Evolutionary conservation across 2,113 vertebrate genomes (phyloP), one percentile per base, ranked within the genome.

Genomic region (Pantherophis guttatus): DNA sequence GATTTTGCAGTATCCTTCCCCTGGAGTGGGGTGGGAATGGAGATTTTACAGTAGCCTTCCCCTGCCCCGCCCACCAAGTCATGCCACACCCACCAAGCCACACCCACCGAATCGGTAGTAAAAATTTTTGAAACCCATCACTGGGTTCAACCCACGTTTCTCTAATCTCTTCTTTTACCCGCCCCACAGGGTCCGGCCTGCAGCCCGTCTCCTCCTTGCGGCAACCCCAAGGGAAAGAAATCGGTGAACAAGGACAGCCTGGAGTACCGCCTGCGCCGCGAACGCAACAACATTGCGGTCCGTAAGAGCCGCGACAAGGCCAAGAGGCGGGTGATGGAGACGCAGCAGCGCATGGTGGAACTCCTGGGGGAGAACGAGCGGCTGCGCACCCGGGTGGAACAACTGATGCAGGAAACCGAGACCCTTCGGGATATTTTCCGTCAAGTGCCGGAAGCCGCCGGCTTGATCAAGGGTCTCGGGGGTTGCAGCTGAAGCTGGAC

Each of bases 291-390:
- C 96, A 97, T 99, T 0, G 98, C 98, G 0, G 98, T 99, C 95
- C 98, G 98, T 89, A 99, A 99, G 96, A 99, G 98, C 96, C 97
- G 98, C 1, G 98, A 99, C 97, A 99, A 99, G 94, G 98, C 98
- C 57, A 98, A 99, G 90, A 96, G 98, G 33, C 97, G 98, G 92
- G 98, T 98, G 90, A 92, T 98, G 97, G 97, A 98, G 96, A 99
- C 98, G 1, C 98, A 99, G 96, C 98, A 99, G 95, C 98, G 98
- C 91, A 98, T 98, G 91, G 5, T 98, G 95, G 98, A 99, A 94
- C 98, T 99, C 95, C 98, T 98, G 97, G 98, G 98, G 0, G 98
- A 99, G 90, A 99, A 99, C 54, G 98, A 98, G 93, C 97, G 98
- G 88, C 98, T 99, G 89, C 98, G 98, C 95, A 96, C 96, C 87